Base-by-base conservation (phyloP, 2,888 invertebrate species). In the Rhogogaster chlorosoma region DNA sequence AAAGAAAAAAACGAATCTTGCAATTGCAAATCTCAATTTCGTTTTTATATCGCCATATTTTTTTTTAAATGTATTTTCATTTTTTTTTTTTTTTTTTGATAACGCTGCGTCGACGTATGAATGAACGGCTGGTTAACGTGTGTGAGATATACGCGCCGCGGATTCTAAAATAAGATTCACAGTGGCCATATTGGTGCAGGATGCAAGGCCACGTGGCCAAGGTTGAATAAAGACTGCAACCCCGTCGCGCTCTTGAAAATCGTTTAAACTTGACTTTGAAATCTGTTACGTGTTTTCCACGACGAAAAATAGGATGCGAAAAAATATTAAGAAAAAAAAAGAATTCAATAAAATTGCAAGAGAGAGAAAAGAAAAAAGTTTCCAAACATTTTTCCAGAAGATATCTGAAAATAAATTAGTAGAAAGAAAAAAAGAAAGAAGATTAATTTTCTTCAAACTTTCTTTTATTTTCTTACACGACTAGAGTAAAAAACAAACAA, bases 161-260 rank as follows among this genome's bases (percentile, higher is more conserved):
- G 77, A 18, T 77, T 77, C 77, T 77, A 77, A 77, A 77, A 77
- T 77, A 77, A 77, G 77, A 77, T 77, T 18, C 53, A 53, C 53
- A 53, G 49, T 77, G 29, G 77, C 49, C 77, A 53, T 73, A 42
- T 77, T 49, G 49, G 49, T 77, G 53, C 49, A 77, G 53, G 29
- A 49, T 53, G 77, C 77, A 77, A 77, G 77, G 77, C 53, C 77
- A 32, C 45, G 29, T 53, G 77, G 77, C 77, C 77, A 77, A 77
- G 77, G 77, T 77, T 77, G 53, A 73, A 22, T 73, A 73, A 73
- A 36, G 38, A 42, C 42, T 67, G 32, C 29, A 32, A 67, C 29
- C 67, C 22, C 42, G 38, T 42, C 71, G 38, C 71, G 38, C 29
- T 73, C 32, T 32, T 32, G 67, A 67, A 26, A 67, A n/a, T 10